These are phyloP conservation scores for Nasonia oneida DNA, from an alignment of 2,888 invertebrate species.

Conservation along the genomic window DNA sequence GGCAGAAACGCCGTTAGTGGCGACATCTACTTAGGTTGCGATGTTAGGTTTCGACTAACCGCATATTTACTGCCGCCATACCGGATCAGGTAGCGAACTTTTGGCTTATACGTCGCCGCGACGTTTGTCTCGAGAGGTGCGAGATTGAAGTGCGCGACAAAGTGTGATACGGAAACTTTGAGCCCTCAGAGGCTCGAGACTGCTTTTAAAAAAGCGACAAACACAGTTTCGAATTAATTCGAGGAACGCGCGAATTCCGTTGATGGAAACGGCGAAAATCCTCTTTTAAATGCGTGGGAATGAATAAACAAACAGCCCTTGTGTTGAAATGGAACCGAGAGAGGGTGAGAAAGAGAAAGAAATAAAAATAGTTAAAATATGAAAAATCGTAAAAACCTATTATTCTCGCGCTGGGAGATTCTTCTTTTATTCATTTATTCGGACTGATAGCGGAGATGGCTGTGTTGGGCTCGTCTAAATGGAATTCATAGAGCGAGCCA, in stretches of 20 bases:
- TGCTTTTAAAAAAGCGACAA: too few species aligned
- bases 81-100: not conserved
- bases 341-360: not conserved
- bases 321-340: not conserved
- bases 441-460: conserved; percentile 47
- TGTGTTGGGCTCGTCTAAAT: conserved; percentile 55
- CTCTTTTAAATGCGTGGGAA: not conserved
- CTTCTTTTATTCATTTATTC: conserved; percentile 61
- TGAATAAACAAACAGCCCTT: not conserved
- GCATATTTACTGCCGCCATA: not conserved
- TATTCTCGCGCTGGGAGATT: conserved; percentile 42
- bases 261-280: too few species aligned
- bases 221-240: too few species aligned
- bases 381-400: conserved; percentile 35
- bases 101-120: too few species aligned
- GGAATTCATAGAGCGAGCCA: conserved; percentile 57
- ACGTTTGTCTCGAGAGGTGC: not conserved
- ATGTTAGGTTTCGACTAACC: not conserved
- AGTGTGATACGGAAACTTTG: too few species aligned
- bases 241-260: too few species aligned
- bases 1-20: not conserved
- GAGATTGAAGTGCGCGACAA: too few species aligned
- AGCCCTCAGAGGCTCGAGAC: too few species aligned
- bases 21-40: not conserved
- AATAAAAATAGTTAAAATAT: conserved; percentile 43